Evolutionary conservation across 2,113 vertebrate species (phyloP).

Genomic region (Tragelaphus buxtoni): DNA sequence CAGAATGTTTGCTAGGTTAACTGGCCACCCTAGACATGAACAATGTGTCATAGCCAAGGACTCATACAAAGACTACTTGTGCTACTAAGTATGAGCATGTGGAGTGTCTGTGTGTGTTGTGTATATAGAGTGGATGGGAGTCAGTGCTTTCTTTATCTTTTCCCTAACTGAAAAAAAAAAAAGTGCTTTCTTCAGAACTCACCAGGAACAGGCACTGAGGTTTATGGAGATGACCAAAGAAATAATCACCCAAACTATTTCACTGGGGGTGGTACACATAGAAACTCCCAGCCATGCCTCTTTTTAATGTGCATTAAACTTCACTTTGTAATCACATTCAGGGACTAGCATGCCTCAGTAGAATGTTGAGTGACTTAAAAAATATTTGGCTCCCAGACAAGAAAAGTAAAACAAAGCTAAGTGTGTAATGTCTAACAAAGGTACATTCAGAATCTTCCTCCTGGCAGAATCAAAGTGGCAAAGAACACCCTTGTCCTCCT

Average conservation of each 20-base stretch:
- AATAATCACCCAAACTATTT: neutral
- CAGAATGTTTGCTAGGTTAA: neutral
- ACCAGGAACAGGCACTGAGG: neutral
- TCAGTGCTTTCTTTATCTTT: neutral
- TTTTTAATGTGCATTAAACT: neutral
- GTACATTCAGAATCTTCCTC: conserved; percentile 56
- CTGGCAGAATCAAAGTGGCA: conserved; percentile 27
- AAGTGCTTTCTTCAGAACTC: neutral
- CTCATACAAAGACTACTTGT: neutral
- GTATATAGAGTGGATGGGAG: too few relatives aligned
- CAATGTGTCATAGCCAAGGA: neutral
- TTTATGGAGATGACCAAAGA: accelerated
- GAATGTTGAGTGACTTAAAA: neutral
- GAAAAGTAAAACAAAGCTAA: conserved; percentile 49
- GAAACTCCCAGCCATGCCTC: neutral
- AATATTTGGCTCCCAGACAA: conserved; percentile 11
- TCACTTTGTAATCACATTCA: neutral
- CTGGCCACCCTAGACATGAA: neutral
- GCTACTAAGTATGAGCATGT: too few relatives aligned
- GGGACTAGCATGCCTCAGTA: neutral
- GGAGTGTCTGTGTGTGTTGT: neutral
- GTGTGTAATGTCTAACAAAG: conserved; percentile 42
- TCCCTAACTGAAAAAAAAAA: neutral
- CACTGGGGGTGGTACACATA: accelerated
- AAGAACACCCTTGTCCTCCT: neutral